Evolutionary conservation across 92 coral and sea anemone species (phyloP).

Genomic region (Parazoanthus swiftii): DNA sequence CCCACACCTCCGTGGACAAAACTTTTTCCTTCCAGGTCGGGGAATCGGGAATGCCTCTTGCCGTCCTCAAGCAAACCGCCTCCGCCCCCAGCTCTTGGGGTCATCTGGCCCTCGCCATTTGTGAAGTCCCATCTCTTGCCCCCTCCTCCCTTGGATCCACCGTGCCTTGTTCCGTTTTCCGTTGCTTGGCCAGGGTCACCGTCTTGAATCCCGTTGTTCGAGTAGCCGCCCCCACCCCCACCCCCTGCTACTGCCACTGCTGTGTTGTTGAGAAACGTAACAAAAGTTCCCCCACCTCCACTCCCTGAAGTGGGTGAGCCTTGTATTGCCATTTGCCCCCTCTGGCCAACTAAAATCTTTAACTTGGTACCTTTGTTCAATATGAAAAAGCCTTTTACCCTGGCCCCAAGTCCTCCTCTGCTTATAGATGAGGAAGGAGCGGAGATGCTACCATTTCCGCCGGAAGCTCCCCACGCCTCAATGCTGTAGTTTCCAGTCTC

Average conservation of each 20-base stretch:
- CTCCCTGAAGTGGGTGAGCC: conserved; percentile 53
- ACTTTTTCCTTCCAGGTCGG: conserved; percentile 44
- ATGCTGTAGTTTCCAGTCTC: conserved; percentile 74
- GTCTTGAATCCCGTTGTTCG: conserved; percentile 27
- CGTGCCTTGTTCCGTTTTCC: conserved; percentile 66
- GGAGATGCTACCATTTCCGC: conserved; percentile 70
- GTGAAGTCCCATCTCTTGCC: conserved; percentile 45
- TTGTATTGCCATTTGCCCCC: conserved; percentile 14
- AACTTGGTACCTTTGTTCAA: conserved; percentile 52
- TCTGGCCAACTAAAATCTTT: conserved; percentile 86
- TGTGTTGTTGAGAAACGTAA: conserved; percentile 40
- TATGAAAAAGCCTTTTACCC: conserved; percentile 59
- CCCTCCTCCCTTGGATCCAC: conserved; percentile 64
- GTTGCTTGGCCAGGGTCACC: conserved; percentile 77
- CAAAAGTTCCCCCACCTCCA: conserved; percentile 88
- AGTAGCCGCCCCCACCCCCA: conserved; percentile 61
- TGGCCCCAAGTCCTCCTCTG: conserved; percentile 87
- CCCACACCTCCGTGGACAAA: conserved; percentile 63
- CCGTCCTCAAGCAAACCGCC: conserved; percentile 70
- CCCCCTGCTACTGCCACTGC: conserved; percentile 77
- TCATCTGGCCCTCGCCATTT: conserved; percentile 49
- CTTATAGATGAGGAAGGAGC: conserved; percentile 23
- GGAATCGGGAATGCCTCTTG: not conserved
- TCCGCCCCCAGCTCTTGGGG: conserved; percentile 52
- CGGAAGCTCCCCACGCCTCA: conserved; percentile 90